Conservation (phyloP, 2,113 vertebrate species). For the Chloropsis cyanopogon region DNA sequence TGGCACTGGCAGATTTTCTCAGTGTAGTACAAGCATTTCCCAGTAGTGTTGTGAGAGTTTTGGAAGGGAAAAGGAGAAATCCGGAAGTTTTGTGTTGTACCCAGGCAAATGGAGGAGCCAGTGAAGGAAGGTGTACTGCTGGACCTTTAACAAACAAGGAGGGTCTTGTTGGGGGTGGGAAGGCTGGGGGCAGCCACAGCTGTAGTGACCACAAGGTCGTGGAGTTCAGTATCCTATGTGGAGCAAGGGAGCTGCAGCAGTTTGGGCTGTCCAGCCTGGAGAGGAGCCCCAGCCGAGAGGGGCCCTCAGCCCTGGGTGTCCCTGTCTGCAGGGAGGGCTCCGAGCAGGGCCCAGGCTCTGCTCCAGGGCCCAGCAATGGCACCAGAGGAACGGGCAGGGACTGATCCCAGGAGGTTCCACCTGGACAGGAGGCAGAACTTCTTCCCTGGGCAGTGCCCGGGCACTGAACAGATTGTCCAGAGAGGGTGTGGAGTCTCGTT, state of each 20-base stretch:
- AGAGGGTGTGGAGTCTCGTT: not conserved
- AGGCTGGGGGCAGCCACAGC: accelerated
- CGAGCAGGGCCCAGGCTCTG: not conserved
- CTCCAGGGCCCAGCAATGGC: not conserved
- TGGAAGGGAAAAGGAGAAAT: not conserved
- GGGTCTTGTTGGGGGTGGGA: not conserved
- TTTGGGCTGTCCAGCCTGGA: accelerated
- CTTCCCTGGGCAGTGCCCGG: accelerated
- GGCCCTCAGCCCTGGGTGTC: not conserved
- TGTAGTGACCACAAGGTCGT: not conserved
- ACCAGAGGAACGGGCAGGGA: not conserved
- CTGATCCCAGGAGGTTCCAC: not conserved
- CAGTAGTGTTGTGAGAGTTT: not conserved
- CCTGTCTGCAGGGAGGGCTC: not conserved
- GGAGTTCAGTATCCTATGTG: not conserved
- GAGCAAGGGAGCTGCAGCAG: not conserved
- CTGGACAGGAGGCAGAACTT: not conserved
- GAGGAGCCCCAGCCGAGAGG: not conserved
- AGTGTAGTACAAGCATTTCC: not conserved
- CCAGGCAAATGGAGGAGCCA: not conserved
- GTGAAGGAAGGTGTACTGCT: not conserved
- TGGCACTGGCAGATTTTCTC: not conserved
- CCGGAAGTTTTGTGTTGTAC: not conserved
- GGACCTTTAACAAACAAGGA: not conserved
- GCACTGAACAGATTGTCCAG: not conserved